A percentile compares a stretch with the other conserved stretches of the same genome.
These are phyloP conservation scores for Amazona finschi DNA, from an alignment of 2,797 vertebrate genomes.

Conservation along the genomic window DNA sequence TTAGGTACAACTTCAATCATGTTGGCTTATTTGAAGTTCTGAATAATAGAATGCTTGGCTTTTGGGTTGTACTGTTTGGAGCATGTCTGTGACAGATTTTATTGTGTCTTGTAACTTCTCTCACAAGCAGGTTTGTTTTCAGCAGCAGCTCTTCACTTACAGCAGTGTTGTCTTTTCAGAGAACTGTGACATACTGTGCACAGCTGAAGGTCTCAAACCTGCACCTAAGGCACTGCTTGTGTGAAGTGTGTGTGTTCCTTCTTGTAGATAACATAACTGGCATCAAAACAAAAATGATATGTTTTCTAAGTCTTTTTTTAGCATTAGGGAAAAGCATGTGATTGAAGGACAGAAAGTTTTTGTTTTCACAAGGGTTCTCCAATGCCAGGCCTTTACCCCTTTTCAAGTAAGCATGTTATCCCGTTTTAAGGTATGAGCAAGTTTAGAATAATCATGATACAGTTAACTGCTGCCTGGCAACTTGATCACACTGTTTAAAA, in stretches of 20 bases:
- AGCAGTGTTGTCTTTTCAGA: conserved; percentile 31
- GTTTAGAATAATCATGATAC: neutral
- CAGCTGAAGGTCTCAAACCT: conserved; percentile 31
- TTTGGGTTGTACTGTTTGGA: conserved; percentile 37
- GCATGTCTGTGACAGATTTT: conserved; percentile 36
- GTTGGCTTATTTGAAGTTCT: conserved; percentile 2
- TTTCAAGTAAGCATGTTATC: neutral
- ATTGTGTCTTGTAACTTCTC: conserved; percentile 37
- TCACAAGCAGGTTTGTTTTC: conserved; percentile 51
- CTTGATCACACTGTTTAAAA: neutral
- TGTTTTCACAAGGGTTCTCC: neutral
- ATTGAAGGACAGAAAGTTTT: neutral
- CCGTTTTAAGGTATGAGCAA: neutral
- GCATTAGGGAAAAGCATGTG: neutral
- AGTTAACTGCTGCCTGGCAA: neutral
- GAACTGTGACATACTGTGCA: neutral
- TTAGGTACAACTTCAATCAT: conserved; percentile 9
- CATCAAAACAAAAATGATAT: neutral
- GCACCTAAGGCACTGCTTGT: neutral
- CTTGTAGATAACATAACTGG: neutral
- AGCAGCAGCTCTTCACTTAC: conserved; percentile 39
- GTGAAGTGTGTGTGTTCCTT: neutral
- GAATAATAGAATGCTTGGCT: conserved; percentile 46
- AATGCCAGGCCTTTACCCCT: neutral
- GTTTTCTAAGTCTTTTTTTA: neutral